Conservation (phyloP, 2,888 invertebrate species). For the Sarcophaga carnaria region DNA sequence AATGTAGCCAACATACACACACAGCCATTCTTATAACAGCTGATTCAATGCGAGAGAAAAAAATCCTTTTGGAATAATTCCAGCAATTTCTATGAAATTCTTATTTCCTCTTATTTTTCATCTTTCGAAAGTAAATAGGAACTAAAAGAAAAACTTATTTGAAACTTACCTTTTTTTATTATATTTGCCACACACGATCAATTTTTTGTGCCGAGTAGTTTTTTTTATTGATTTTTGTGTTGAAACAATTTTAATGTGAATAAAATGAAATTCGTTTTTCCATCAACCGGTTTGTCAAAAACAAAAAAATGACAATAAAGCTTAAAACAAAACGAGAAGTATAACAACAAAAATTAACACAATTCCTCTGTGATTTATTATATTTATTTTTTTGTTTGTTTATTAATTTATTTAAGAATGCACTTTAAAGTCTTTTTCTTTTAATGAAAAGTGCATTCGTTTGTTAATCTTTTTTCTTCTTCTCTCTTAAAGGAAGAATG, state of each 20-base stretch:
- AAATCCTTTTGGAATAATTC: neutral
- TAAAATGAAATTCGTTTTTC: too few species aligned
- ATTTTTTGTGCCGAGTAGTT: neutral
- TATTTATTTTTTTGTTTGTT: neutral
- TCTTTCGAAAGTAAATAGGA: neutral
- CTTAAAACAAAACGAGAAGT: neutral
- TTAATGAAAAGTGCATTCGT: slow-evolving; percentile 52
- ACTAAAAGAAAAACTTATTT: neutral
- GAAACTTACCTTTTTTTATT: slow-evolving; percentile 22
- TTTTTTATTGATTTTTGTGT: slow-evolving; percentile 7
- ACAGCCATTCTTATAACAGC: slow-evolving; percentile 14
- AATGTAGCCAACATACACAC: neutral
- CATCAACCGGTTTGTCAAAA: too few species aligned
- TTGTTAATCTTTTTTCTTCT: slow-evolving; percentile 34
- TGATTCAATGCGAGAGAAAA: neutral
- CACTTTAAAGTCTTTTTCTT: slow-evolving; percentile 34
- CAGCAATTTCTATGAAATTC: neutral
- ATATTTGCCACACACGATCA: neutral
- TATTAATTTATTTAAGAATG: neutral
- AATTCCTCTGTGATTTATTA: neutral
- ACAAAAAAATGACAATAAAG: neutral
- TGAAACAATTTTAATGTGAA: neutral
- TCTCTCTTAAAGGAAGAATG: slow-evolving; percentile 8
- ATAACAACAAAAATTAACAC: neutral
- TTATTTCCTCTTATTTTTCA: neutral